These are phyloP conservation scores for Bugulina stolonifera DNA, from an alignment of 2,888 invertebrate genomes.

Conservation along the genomic window DNA sequence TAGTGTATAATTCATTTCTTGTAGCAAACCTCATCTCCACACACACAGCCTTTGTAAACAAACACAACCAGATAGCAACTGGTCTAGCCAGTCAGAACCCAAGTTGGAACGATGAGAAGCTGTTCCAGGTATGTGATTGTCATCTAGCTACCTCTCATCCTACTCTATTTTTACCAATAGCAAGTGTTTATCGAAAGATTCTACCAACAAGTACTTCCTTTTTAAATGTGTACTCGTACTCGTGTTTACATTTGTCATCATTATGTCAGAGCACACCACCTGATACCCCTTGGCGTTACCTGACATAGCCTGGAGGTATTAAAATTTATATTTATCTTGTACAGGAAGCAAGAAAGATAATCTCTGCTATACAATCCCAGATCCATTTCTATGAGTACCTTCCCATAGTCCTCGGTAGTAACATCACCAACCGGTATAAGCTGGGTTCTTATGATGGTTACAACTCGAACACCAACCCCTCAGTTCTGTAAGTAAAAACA, in stretches of 20 bases:
- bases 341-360: background rate
- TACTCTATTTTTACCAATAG: too few relatives aligned
- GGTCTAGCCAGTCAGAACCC: background rate
- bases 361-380: background rate
- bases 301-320: too few relatives aligned
- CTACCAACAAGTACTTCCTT: too few relatives aligned
- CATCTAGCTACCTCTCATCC: too few relatives aligned
- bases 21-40: background rate
- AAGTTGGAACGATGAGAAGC: background rate
- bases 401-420: background rate
- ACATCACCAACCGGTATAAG: background rate
- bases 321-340: too few relatives aligned
- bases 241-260: too few relatives aligned
- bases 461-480: background rate
- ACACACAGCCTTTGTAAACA: background rate
- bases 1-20: too few relatives aligned
- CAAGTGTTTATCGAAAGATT: too few relatives aligned
- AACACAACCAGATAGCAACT: background rate
- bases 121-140: conserved; percentile 3
- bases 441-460: background rate
- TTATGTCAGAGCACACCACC: too few relatives aligned
- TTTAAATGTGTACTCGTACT: too few relatives aligned
- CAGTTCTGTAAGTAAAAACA: conserved; percentile 1
- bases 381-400: conserved; percentile 18
- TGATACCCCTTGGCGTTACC: too few relatives aligned